Base-by-base conservation (phyloP, 1,140 invertebrate genomes). In the Atta cephalotes region DNA sequence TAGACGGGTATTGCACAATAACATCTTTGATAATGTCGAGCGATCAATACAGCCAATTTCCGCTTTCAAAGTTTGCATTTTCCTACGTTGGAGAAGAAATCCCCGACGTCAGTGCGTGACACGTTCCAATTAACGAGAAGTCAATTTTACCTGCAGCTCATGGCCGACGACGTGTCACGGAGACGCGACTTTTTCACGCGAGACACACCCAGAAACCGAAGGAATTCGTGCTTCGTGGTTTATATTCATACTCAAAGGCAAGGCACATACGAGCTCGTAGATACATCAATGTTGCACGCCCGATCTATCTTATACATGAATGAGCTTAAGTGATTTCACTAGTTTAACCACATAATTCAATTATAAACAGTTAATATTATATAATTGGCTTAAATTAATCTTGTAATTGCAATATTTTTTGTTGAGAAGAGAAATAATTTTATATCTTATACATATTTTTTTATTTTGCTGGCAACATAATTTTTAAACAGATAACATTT, bases 131-230 rank as follows among this genome's bases (percentile, higher is more conserved):
- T 84, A 84, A 84, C 70, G 56, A 49, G 56, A 62, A 74, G 45
- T 74, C 80, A 56, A 84, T 58, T 51, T 84, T 39, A 74, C 80
- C 56, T 74, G 80, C 80, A 45, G 49, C 18, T 84, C 80, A 62
- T 63, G 70, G 56, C 45, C 39, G 60, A 21, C 80, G 53, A 31
- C 80, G 9, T 51, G 56, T 62, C 80, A 74, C 80, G 56, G 70
- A 74, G 70, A 62, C 53, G 56, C 16, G 68, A 71, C 25, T 74
- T 84, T 84, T 74, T 66, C 66, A 9, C 68, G 51, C 31, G 39
- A 16, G 84, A 82, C 88, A 89, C 88, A 74, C 88, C 87, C 88
- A 88, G 62, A 71, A 70, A 62, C 72, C 45, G 10, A 60, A 25
- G 25, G 16, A 14, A 45, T 68, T 56, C 9, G 28, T 58, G 63